Evolutionary conservation across 30 jellyfish, hydroid and myxozoan species (phyloP), one percentile per base, ranked within the genome.

Genomic region (Hydra vulgaris): DNA sequence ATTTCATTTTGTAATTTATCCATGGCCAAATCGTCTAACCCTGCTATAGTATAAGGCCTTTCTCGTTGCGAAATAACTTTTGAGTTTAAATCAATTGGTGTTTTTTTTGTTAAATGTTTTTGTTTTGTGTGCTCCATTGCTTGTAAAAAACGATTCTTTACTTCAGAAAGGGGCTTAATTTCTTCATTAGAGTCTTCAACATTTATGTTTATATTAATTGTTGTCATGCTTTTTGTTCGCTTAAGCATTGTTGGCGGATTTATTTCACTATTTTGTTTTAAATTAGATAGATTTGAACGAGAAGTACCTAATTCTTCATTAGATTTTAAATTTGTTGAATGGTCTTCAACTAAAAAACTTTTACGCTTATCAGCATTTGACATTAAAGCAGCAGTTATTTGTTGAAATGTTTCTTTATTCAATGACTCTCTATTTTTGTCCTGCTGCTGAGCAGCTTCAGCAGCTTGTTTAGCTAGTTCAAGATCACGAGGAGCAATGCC

Each of bases 41-140:
- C 97, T 25, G 95, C 82, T 70, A 91, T 91, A 25, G 97, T 91
- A 78, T 86, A 89, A 7, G 97, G 97, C 8, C 97, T 74, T 72
- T 83, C 95, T 53, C 77, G 67, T 66, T 72, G 81, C 54, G 78
- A 75, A 17, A 92, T 78, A 76, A 71, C 85, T 40, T 21, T 80
- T n/a, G 67, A 72, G 15, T 52, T 26, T 21, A 81, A 52, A 19
- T 72, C 77, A 18, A 78, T 61, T 1, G 85, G 78, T 0, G 85
- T 15, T 19, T 74, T 79, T 73, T 85, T 84, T 25, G 53, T 55
- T 56, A 86, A 76, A 69, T 75, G 90, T 54, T 92, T 88, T 73
- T 82, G 84, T 23, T 91, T 61, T 20, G 97, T 81, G 0, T 91
- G 96, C 70, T 86, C 97, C 66, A 91, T 89, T 0, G 97, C 97